Base-by-base conservation (phyloP, 2,113 vertebrate genomes). In the Oncorhynchus keta region DNA sequence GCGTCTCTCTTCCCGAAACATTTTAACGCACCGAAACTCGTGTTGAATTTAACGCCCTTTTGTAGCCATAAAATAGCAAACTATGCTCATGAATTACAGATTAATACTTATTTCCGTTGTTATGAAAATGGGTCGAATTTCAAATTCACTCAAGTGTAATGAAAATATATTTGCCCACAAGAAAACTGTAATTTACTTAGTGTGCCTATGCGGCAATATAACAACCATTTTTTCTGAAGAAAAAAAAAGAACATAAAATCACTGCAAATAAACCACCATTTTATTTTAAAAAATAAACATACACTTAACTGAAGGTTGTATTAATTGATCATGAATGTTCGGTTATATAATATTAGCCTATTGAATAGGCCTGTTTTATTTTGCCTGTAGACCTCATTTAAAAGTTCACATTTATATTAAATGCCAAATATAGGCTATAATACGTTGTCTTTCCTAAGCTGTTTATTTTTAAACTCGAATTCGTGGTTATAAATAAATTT, bases 61-160 rank as follows among this genome's bases (percentile, higher is more conserved):
- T 79, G 78, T 86, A 82, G 80, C 81, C 81, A 81, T 80, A 81
- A 77, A 83, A 84, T 84, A 77, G 84, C 76, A 68, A 69, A 69
- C 14, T 73, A 66, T 73, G 69, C 68, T 72, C 45, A 68, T 39
- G 59, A 70, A 70, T 81, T 74, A 67, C 32, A 35, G 3, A 0
- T 16, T 35, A 68, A 14, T 68, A 35, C 16, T 68, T 20, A 16
- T 32, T 68, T 39, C 16, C 32, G 32, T 55, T 4, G 16, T 55
- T 1, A 55, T 68, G 67, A 68, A 32, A 68, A 68, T 68, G 2
- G 18, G n/a, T n/a, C 32, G 28, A 32, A 68, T 39, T 68, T 62
- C 59, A 32, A 68, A 68, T 68, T 5, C 20, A 62, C 5, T 62
- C 3, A 9, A 9, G 59, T 62, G 59, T 62, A 24, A 62, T 62